Evolutionary conservation across 2,888 invertebrate genomes (phyloP).

Genomic region (Junonia oenone): DNA sequence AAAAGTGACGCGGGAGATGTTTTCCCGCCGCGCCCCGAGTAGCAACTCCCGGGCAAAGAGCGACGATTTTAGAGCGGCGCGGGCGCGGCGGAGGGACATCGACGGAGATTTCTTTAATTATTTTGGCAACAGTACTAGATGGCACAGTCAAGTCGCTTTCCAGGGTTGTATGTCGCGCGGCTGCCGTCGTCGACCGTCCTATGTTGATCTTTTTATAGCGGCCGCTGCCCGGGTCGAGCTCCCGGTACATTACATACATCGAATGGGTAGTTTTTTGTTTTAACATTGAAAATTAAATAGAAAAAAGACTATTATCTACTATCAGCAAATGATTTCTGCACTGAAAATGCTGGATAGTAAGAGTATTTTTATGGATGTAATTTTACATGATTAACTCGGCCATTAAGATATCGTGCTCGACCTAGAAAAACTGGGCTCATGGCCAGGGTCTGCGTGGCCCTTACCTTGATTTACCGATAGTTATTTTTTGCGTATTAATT

Average conservation of each 20-base stretch:
- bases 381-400: background rate
- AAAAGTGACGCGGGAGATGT: conserved; percentile 79
- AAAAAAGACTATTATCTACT: background rate
- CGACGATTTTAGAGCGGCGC: conserved; percentile 81
- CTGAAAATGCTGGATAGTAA: background rate
- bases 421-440: conserved; percentile 27
- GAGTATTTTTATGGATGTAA: background rate
- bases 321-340: background rate
- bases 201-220: conserved; percentile 79
- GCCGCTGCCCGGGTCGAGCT: conserved; percentile 73
- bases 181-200: conserved; percentile 65
- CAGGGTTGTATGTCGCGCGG: conserved; percentile 78
- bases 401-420: conserved; percentile 13
- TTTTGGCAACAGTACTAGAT: conserved; percentile 85
- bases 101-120: conserved; percentile 86
- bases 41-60: conserved; percentile 80
- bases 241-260: conserved; percentile 52
- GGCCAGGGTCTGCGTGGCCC: conserved; percentile 29
- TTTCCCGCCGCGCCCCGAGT: conserved; percentile 79
- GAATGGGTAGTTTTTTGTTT: conserved; percentile 40
- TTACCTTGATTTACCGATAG: conserved; percentile 24
- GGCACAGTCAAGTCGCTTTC: conserved; percentile 78
- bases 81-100: conserved; percentile 82
- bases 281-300: conserved; percentile 16
- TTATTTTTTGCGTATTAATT: conserved; percentile 3